Conservation (phyloP, 2,888 invertebrate species). For the Punctoribates punctum region DNA sequence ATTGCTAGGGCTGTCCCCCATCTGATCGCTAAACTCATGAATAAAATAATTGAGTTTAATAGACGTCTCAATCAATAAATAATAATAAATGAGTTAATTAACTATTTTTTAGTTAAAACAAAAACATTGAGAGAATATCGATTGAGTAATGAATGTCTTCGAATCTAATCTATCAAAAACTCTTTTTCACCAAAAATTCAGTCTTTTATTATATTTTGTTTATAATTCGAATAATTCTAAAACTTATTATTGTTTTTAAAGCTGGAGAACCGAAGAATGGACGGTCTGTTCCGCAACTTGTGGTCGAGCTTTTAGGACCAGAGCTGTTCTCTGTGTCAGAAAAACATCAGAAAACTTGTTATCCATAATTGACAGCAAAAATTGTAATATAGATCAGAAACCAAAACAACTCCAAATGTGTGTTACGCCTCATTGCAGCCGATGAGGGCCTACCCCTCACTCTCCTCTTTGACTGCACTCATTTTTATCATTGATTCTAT, state of each 20-base stretch:
- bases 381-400: slow-evolving; percentile 19
- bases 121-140: no score
- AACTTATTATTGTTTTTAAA: slow-evolving; percentile 24
- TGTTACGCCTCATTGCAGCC: neutral
- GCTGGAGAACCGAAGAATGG: slow-evolving; percentile 47
- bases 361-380: slow-evolving; percentile 23
- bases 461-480: neutral
- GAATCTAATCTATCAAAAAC: neutral
- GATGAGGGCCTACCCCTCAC: neutral
- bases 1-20: neutral
- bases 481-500: no score
- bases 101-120: neutral
- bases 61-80: neutral
- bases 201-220: no score
- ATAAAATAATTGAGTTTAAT: neutral
- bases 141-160: neutral
- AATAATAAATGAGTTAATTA: neutral
- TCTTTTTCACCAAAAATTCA: neutral
- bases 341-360: slow-evolving; percentile 31
- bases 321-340: slow-evolving; percentile 45
- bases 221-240: no score
- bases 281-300: slow-evolving; percentile 45
- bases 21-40: neutral
- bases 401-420: slow-evolving; percentile 36
- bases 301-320: slow-evolving; percentile 43